Evolutionary conservation across 2,888 invertebrate genomes (phyloP).

Genomic region (Parnassius orleans): DNA sequence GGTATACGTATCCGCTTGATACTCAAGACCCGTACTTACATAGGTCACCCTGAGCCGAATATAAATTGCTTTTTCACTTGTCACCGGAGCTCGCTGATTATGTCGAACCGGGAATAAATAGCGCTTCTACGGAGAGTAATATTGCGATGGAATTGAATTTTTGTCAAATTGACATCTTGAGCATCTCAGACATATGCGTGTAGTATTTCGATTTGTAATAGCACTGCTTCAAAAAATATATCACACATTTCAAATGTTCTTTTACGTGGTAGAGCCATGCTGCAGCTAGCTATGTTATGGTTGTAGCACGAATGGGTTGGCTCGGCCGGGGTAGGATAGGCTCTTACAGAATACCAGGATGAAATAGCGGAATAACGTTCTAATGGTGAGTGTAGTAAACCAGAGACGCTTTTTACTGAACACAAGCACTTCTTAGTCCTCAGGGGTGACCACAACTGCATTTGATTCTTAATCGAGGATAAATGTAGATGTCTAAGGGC

Average conservation of each 20-base stretch:
- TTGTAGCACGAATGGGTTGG: no score
- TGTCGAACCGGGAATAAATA: conserved; percentile 18
- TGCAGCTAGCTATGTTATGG: no score
- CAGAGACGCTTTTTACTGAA: no score
- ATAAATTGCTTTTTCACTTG: conserved; percentile 23
- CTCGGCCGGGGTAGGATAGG: no score
- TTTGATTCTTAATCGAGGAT: no score
- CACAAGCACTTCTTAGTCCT: no score
- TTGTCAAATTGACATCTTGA: conserved; percentile 3
- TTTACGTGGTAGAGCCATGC: no score
- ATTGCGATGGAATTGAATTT: conserved; percentile 15
- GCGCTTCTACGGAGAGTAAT: conserved; percentile 16
- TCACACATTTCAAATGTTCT: background rate
- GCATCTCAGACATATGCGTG: background rate
- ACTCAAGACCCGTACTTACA: conserved; percentile 1
- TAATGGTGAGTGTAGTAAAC: no score
- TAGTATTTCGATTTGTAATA: background rate
- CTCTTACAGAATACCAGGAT: no score
- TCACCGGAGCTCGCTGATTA: conserved; percentile 21
- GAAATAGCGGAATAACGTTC: no score
- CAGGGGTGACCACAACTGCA: no score
- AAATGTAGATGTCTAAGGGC: no score
- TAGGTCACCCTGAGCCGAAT: conserved; percentile 13
- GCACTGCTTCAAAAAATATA: background rate
- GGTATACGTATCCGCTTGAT: background rate